phyloP scores from a whole-genome alignment of 1,140 invertebrate species.

The silkworm (Bombyx mori) region DNA sequence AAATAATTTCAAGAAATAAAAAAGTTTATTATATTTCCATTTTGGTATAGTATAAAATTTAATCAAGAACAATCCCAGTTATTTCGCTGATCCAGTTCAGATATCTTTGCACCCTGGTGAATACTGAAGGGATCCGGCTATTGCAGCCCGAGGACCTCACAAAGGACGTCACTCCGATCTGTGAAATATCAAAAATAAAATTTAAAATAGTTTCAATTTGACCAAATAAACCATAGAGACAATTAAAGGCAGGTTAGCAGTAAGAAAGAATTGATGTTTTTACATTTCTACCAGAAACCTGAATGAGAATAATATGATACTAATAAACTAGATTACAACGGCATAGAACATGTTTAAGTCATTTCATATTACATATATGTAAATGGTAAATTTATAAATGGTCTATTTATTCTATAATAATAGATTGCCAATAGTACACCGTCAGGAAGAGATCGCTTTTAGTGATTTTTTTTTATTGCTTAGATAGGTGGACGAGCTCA shows the following conservation, averaged over 20 bases:
- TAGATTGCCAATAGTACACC: too few species aligned
- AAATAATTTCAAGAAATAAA: not conserved
- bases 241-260: slow-evolving; percentile 4
- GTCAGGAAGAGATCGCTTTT: too few species aligned
- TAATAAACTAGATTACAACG: too few species aligned
- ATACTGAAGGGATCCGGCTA: slow-evolving; percentile 67
- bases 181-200: not conserved
- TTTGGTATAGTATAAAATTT: slow-evolving; percentile 2
- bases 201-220: slow-evolving; percentile 6
- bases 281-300: too few species aligned
- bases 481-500: too few species aligned
- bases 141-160: slow-evolving; percentile 66
- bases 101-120: slow-evolving; percentile 67
- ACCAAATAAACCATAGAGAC: not conserved
- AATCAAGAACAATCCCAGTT: slow-evolving; percentile 53
- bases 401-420: too few species aligned
- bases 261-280: not conserved
- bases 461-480: too few species aligned
- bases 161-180: slow-evolving; percentile 72
- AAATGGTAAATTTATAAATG: too few species aligned
- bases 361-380: too few species aligned
- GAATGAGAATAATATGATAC: too few species aligned
- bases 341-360: too few species aligned
- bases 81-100: slow-evolving; percentile 71
- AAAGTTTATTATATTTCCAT: not conserved